Conservation (phyloP, 2,888 invertebrate genomes). For the Acanthoscelides obtectus region DNA sequence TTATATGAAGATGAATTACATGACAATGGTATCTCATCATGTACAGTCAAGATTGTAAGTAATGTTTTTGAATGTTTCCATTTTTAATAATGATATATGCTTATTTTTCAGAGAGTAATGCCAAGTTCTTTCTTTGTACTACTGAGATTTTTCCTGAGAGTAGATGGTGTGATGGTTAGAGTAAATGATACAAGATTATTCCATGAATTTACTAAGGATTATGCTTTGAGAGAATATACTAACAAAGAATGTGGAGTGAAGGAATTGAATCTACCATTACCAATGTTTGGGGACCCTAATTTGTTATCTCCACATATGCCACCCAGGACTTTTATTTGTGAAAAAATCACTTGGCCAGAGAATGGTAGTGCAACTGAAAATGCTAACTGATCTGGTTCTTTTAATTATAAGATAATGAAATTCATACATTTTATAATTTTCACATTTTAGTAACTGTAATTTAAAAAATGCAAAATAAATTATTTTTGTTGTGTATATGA, state of each 20-base stretch:
- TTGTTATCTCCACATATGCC: slow-evolving; percentile 64
- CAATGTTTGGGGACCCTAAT: slow-evolving; percentile 63
- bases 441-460: neutral
- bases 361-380: neutral
- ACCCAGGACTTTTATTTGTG: slow-evolving; percentile 46
- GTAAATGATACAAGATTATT: slow-evolving; percentile 86
- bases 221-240: slow-evolving; percentile 78
- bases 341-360: slow-evolving; percentile 41
- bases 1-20: slow-evolving; percentile 98
- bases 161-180: slow-evolving; percentile 87
- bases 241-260: slow-evolving; percentile 69
- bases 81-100: slow-evolving; percentile 65
- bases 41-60: slow-evolving; percentile 90
- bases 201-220: slow-evolving; percentile 70
- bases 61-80: slow-evolving; percentile 28
- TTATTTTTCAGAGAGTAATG: slow-evolving; percentile 83
- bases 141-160: slow-evolving; percentile 85
- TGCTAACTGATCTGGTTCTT: neutral
- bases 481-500: neutral
- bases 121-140: slow-evolving; percentile 88
- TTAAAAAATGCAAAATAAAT: neutral
- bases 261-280: slow-evolving; percentile 61
- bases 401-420: neutral
- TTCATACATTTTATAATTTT: neutral
- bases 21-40: slow-evolving; percentile 91